Evolutionary conservation across 92 coral and sea anemone genomes (phyloP).

Genomic region (Plumapathes pennacea): DNA sequence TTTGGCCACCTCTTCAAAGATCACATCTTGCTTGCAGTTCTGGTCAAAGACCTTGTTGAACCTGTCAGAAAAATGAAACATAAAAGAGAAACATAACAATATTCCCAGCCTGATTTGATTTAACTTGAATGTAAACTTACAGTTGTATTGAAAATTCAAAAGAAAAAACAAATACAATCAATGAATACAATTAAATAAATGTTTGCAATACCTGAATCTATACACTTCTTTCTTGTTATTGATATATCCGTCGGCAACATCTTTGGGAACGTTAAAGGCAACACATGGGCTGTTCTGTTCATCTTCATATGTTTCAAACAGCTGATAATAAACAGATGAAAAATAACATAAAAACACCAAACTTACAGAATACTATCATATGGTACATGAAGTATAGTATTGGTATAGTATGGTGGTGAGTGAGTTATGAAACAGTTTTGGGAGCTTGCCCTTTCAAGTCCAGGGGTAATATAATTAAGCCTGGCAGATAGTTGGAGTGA

Average conservation of each 20-base stretch:
- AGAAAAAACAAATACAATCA: not conserved
- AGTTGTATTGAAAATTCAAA: not conserved
- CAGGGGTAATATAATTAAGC: too few species aligned
- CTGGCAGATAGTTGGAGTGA: too few species aligned
- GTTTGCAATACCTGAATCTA: conserved; percentile 75
- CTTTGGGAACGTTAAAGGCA: conserved; percentile 85
- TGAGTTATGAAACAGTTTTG: too few species aligned
- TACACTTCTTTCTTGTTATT: conserved; percentile 94
- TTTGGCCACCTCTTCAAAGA: conserved; percentile 93
- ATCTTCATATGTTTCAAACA: conserved; percentile 73
- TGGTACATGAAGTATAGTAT: too few species aligned
- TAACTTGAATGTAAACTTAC: too few species aligned
- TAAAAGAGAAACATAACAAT: too few species aligned
- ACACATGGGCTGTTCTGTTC: conserved; percentile 55
- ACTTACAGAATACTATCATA: too few species aligned
- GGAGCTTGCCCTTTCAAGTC: too few species aligned
- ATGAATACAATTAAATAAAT: not conserved
- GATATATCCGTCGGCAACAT: conserved; percentile 91
- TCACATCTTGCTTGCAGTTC: conserved; percentile 82
- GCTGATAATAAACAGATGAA: conserved; percentile 40
- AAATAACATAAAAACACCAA: too few species aligned
- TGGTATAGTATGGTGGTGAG: too few species aligned
- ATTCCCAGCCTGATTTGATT: too few species aligned
- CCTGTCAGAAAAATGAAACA: conserved; percentile 27
- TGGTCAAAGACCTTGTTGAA: conserved; percentile 91